A percentile compares a stretch with the other conserved stretches of the same genome.
Conservation (phyloP, 2,113 vertebrate genomes). For the Furnarius figulus region DNA sequence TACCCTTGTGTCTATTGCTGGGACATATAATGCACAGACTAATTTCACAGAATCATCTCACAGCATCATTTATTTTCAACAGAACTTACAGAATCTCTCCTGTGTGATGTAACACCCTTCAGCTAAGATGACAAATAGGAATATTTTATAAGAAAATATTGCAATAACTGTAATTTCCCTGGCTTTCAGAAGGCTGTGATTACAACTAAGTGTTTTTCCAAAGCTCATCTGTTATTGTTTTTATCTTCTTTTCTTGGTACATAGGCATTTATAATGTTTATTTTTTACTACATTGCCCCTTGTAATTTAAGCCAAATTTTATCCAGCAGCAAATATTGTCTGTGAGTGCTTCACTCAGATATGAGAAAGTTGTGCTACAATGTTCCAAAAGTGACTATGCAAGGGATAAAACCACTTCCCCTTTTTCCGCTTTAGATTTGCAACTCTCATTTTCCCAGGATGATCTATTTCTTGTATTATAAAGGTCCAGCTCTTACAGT, state of each 20-base stretch:
- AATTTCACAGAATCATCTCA: background rate
- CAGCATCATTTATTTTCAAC: background rate
- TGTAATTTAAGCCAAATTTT: background rate
- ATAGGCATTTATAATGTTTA: background rate
- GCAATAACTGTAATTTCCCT: background rate
- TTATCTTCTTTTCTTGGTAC: background rate
- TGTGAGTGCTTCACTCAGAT: background rate
- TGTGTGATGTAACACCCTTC: background rate
- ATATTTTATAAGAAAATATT: background rate
- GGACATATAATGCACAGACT: fast-evolving
- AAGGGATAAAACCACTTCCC: background rate
- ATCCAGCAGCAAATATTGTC: background rate
- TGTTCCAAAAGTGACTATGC: background rate
- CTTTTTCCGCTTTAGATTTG: background rate
- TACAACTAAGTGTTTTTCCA: background rate
- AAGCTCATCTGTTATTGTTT: background rate
- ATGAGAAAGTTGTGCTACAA: background rate
- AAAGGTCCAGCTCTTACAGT: background rate
- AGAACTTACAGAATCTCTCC: background rate
- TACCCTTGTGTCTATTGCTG: background rate
- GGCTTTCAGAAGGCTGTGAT: background rate
- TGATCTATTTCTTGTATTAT: background rate
- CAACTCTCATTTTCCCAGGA: background rate
- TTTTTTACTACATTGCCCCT: background rate
- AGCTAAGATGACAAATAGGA: background rate